A percentile compares a stretch with the other conserved stretches of the same genome.
These are phyloP conservation scores for Caenorhabditis macrosperma DNA, from an alignment of 2,888 invertebrate species.

Conservation along the genomic window DNA sequence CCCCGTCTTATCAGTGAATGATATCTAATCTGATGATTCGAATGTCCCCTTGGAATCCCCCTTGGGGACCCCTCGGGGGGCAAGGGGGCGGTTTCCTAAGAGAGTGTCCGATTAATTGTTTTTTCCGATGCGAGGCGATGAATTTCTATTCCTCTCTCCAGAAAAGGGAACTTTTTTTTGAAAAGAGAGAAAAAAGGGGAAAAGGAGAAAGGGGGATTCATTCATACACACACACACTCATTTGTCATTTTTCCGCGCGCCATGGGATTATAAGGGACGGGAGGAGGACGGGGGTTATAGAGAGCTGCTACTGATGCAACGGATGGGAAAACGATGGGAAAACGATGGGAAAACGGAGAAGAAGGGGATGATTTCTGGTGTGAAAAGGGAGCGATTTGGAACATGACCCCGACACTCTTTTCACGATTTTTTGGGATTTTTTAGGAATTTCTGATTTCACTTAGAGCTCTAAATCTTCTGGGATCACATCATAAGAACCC, in stretches of 20 bases:
- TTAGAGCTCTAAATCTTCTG: too few species aligned
- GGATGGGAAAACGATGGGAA: conserved; percentile 4
- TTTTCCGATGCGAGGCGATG: not conserved
- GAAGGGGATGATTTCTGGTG: too few species aligned
- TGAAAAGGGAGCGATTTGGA: too few species aligned
- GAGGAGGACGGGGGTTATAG: conserved; percentile 6
- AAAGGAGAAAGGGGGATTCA: not conserved
- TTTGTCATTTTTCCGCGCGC: conserved; percentile 51
- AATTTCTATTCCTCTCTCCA: not conserved
- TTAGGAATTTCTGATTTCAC: too few species aligned
- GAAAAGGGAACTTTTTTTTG: not conserved
- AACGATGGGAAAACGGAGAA: not conserved
- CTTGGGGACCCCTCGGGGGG: too few species aligned
- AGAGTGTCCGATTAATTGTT: too few species aligned
- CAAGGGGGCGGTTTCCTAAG: too few species aligned
- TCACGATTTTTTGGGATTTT: too few species aligned
- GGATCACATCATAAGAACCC: too few species aligned
- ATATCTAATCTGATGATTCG: not conserved
- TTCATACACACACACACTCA: conserved; percentile 38
- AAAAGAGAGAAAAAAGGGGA: not conserved
- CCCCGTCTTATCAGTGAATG: not conserved
- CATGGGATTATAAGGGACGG: conserved; percentile 49
- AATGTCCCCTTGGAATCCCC: not conserved
- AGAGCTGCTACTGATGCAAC: too few species aligned
- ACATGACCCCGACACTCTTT: too few species aligned